Percentiles rank a stretch among this genome's conserved stretches.
Conservation (phyloP, 2,888 invertebrate species). For the Drosophila kambysellisi region DNA sequence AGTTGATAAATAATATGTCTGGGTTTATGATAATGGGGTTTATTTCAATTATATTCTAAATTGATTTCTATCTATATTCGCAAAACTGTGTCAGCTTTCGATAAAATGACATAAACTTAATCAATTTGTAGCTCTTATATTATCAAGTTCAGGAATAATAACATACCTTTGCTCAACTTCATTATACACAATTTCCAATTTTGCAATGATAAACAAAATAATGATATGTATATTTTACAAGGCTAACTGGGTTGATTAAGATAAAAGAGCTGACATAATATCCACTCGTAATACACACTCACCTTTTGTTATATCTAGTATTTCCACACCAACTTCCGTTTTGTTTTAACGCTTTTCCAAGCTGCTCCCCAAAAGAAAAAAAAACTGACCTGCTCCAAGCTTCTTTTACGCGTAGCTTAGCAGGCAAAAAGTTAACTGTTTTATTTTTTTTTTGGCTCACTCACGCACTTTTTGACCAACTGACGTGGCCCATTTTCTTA, state of each 20-base stretch:
- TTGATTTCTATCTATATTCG: neutral
- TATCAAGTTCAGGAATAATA: neutral
- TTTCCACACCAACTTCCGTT: constrained; percentile 8
- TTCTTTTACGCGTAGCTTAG: constrained; percentile 14
- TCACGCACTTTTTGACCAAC: constrained; percentile 74
- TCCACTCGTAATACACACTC: neutral
- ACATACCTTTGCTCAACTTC: neutral
- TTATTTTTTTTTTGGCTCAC: constrained; percentile 9
- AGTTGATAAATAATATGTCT: neutral
- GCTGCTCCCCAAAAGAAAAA: neutral
- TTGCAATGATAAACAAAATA: neutral
- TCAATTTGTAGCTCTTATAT: neutral
- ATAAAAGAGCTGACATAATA: neutral
- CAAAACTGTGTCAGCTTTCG: too few relatives aligned
- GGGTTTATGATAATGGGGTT: neutral
- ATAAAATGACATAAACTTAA: neutral
- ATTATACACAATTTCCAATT: neutral
- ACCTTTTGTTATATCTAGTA: neutral
- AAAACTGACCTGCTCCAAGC: constrained; percentile 64
- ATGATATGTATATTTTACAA: neutral
- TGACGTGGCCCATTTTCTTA: constrained; percentile 71
- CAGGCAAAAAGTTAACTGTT: constrained; percentile 13
- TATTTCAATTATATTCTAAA: neutral
- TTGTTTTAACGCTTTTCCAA: neutral
- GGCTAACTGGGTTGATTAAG: neutral